Conservation (phyloP, 2,888 invertebrate genomes). For the Hanleya hanleyi region DNA sequence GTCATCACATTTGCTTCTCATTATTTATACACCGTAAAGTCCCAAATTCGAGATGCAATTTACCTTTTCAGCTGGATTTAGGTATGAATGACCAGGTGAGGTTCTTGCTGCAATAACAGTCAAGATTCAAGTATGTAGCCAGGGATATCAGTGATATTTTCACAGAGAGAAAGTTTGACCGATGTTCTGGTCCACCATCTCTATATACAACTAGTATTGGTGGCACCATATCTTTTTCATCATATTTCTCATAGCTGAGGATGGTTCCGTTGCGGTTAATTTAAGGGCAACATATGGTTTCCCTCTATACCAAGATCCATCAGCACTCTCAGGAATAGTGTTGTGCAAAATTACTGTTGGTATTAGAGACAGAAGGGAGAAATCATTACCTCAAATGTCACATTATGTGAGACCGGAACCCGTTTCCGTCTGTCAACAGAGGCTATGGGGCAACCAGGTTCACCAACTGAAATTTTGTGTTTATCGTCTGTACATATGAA, state of each 20-base stretch:
- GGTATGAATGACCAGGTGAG: neutral
- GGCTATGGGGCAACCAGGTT: neutral
- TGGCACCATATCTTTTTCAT: neutral
- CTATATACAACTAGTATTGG: neutral
- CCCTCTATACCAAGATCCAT: slow-evolving; percentile 1
- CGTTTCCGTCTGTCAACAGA: slow-evolving; percentile 1
- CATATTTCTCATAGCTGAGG: neutral
- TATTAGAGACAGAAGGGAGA: neutral
- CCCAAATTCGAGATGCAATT: neutral
- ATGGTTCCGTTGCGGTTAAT: neutral
- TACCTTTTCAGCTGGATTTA: neutral
- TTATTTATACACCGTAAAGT: neutral
- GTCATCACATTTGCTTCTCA: too few species aligned
- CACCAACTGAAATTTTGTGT: slow-evolving; percentile 1
- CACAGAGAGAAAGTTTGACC: neutral
- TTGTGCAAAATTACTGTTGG: neutral
- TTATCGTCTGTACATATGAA: neutral
- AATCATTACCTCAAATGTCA: neutral
- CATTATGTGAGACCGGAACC: neutral
- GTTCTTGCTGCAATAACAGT: neutral
- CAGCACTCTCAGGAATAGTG: neutral
- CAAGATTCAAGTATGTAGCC: neutral
- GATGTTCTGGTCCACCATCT: slow-evolving; percentile 4
- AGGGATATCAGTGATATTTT: neutral
- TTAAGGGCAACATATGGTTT: neutral